A percentile compares a stretch with the other conserved stretches of the same genome.
Evolutionary conservation across 2,888 invertebrate genomes (phyloP).

Genomic region (Tetanocera ferruginea): DNA sequence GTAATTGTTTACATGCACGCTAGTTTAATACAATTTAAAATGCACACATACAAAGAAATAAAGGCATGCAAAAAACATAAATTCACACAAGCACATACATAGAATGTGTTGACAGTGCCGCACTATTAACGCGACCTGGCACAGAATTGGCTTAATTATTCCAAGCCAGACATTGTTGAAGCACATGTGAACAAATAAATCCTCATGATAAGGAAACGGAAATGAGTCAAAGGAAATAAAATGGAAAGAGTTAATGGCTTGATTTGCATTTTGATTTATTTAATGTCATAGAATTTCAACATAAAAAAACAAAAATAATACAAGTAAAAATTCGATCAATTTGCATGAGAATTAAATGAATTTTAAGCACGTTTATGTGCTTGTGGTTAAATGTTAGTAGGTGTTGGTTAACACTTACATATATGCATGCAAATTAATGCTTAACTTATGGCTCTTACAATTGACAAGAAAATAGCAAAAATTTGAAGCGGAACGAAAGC

Average conservation of each 20-base stretch:
- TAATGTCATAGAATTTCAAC: not conserved
- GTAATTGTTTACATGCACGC: slow-evolving; percentile 1
- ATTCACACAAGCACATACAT: not conserved
- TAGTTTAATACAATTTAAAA: not conserved
- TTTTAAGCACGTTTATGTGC: too few relatives aligned
- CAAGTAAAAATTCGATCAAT: too few relatives aligned
- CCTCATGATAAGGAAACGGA: slow-evolving; percentile 22
- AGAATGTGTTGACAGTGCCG: too few relatives aligned
- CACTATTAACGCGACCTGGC: too few relatives aligned
- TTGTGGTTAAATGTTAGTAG: too few relatives aligned
- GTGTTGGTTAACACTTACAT: too few relatives aligned
- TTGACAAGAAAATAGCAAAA: too few relatives aligned
- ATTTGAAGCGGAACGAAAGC: too few relatives aligned
- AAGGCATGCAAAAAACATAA: not conserved
- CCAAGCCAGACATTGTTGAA: not conserved
- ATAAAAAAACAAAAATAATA: not conserved
- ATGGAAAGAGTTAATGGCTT: slow-evolving; percentile 16
- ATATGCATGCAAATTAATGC: too few relatives aligned
- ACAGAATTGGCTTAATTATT: too few relatives aligned
- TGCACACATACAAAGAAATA: not conserved
- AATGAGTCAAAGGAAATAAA: slow-evolving; percentile 18
- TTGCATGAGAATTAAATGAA: too few relatives aligned
- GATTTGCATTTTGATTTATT: slow-evolving; percentile 22
- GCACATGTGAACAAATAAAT: slow-evolving; percentile 12
- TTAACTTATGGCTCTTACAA: too few relatives aligned